Evolutionary conservation across 1,140 invertebrate genomes (phyloP), one percentile per base, ranked within the genome.

Genomic region (Cardiocondyla obscurior): DNA sequence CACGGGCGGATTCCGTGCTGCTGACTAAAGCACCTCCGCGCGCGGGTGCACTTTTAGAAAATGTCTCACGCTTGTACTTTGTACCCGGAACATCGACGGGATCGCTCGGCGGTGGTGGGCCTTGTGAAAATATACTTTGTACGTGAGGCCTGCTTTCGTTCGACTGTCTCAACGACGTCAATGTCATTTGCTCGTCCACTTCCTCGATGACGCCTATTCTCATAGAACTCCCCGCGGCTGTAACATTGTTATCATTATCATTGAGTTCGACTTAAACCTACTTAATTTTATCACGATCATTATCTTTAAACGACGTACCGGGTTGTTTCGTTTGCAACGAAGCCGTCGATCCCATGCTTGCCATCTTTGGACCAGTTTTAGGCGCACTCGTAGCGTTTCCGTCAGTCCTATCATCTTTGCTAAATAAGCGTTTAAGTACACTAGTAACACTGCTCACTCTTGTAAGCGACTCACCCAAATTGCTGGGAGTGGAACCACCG

Each of bases 111-210:
- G 93, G 91, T 8, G 93, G 93, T 22, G 93, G 91, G 8, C 93
- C 93, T 62, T 92, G 90, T 0, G 92, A 79, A 73, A 95, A 95
- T 82, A 95, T 94, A 46, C 73, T 93, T 70, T 92, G 88, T 4
- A 94, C 92, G 49, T 94, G 94, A 88, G 90, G 93, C 73, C 89
- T 95, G 92, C 88, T 95, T 92, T 93, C 95, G n/a, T 76, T 76
- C 2, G 72, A 44, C 92, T 88, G 94, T 85, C 95, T 94, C 93
- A 96, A 96, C 16, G 97, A 97, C 0, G 95, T 97, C 60, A 97
- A 96, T 3, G 97, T 97, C 82, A 95, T 94, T 90, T 97, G 97
- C 88, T 97, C 97, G 85, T 97, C 97, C 0, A 97, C 96, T 91
- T 97, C 97, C 90, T 97, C 97, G 33, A 86, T 86, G 42, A 97